Base-by-base conservation (phyloP, 2,888 invertebrate genomes). In the Netelia melanura region DNA sequence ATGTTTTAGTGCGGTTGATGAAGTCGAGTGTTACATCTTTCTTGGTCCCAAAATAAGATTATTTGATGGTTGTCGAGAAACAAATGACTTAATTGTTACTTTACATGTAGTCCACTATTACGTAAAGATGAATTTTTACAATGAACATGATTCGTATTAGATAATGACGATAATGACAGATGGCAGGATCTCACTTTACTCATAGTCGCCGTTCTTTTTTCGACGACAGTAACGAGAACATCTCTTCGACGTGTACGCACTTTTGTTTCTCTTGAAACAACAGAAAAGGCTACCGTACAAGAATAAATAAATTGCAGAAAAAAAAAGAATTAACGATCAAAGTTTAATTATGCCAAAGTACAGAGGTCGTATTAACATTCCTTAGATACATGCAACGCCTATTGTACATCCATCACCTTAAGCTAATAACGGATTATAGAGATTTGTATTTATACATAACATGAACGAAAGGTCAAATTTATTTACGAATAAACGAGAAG, bases 381-480 rank as follows among this genome's bases (percentile, higher is more conserved):
- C 92, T 91, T 92, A 91, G 89, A 85, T 92, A 92, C 90, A 92
- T 92, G 91, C 91, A 91, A 86, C 84, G 87, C 87, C 89, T 89
- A 89, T 89, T 89, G 89, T 93, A 93, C 92, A 93, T 88, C 89
- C 90, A 91, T 90, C 91, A 91, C 89, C 91, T 92, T 91, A 92
- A 87, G 87, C 86, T 88, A 87, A 65, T 75, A 44, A 84, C 83
- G 80, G 80, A 86, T 75, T 64, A 61, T 72, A 76, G 21, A 67
- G 43, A 82, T 38, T 80, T 70, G 23, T 71, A 71, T 75, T 64
- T 70, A 70, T 75, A 76, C 62, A 81, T 83, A 83, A 65, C 25
- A 82, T 71, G 68, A 68, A 71, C 68, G 58, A 81, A 78, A 83
- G 70, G 79, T 64, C 17, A 72, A 74, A 74, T 83, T 81, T 77